Evolutionary conservation across 2,113 vertebrate species (phyloP).

Genomic region (Pangasianodon gigas): DNA sequence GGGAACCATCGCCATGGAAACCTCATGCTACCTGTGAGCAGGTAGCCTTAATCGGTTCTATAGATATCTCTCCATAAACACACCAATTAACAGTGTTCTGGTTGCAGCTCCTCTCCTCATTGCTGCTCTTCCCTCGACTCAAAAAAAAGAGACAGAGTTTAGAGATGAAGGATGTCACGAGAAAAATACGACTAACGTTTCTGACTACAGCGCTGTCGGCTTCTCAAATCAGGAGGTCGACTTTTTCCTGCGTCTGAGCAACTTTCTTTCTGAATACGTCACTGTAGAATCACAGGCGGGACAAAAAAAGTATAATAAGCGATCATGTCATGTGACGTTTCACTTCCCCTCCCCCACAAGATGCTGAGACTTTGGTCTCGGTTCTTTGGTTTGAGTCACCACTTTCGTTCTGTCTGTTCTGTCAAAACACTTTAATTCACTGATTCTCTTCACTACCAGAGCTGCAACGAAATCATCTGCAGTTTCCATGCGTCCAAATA

Average conservation of each 20-base stretch:
- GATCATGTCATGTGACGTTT: not conserved
- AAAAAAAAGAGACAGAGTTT: not conserved
- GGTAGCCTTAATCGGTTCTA: not conserved
- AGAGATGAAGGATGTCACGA: not conserved
- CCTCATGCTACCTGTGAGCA: constrained; percentile 36
- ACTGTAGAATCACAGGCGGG: not conserved
- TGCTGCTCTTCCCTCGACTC: not conserved
- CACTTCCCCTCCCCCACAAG: not conserved
- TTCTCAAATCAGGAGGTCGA: not conserved
- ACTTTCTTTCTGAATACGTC: not conserved
- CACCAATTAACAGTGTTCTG: constrained; percentile 5
- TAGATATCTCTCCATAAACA: not conserved
- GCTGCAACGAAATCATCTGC: not conserved
- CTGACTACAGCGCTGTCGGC: not conserved
- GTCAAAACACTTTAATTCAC: not conserved
- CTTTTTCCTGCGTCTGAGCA: not conserved
- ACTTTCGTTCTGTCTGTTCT: not conserved
- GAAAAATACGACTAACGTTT: not conserved
- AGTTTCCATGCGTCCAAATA: not conserved
- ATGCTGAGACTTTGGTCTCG: not conserved
- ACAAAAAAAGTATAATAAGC: too few relatives aligned
- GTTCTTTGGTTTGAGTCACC: not conserved
- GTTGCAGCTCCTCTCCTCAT: not conserved
- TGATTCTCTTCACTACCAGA: not conserved
- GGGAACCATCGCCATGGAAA: constrained; percentile 35